Evolutionary conservation across 2,888 invertebrate species (phyloP).

Genomic region (Aphodius granarius): DNA sequence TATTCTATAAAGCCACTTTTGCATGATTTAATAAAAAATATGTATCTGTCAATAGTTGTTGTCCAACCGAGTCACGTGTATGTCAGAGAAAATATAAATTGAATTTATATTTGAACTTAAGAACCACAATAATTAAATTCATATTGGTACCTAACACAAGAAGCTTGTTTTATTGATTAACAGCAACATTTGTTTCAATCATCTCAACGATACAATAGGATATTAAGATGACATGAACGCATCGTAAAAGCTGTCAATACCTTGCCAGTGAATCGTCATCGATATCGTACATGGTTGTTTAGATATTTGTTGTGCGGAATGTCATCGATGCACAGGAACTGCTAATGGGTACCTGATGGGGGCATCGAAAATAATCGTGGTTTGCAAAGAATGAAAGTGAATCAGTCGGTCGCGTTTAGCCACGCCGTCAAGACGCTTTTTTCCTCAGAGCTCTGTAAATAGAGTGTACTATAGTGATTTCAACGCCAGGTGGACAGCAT

Average conservation of each 20-base stretch:
- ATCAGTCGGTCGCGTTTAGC: not conserved
- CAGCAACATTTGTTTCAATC: too few relatives aligned
- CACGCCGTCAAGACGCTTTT: not conserved
- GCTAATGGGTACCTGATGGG: not conserved
- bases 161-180: too few relatives aligned
- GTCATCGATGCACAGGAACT: not conserved
- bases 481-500: not conserved
- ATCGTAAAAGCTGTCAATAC: not conserved
- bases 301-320: not conserved
- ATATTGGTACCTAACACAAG: too few relatives aligned
- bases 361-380: not conserved
- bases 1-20: too few relatives aligned
- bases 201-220: not conserved
- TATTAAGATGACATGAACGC: not conserved
- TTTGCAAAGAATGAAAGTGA: not conserved
- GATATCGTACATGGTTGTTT: not conserved
- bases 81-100: too few relatives aligned
- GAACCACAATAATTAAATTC: too few relatives aligned
- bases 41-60: too few relatives aligned
- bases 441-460: not conserved
- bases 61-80: too few relatives aligned
- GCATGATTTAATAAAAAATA: too few relatives aligned
- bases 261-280: not conserved
- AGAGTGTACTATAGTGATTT: not conserved
- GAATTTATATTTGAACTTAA: too few relatives aligned